Evolutionary conservation across 2,113 vertebrate genomes (phyloP), one percentile per base, ranked within the genome.

Genomic region (Rhizomys pruinosus): DNA sequence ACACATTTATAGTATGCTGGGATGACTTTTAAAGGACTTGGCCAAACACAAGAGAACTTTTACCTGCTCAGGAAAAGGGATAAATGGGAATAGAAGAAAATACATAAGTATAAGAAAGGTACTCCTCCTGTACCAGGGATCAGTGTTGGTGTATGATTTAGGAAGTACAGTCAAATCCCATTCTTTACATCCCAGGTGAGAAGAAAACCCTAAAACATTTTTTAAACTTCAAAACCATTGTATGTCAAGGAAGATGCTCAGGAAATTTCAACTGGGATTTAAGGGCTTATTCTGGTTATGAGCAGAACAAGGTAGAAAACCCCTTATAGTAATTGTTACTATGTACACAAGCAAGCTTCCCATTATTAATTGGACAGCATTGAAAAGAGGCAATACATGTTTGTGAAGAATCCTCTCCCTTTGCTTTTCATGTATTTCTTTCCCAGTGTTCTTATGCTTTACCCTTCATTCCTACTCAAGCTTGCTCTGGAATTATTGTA

Each of bases 401-500:
- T 84, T 87, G 47, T 61, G 12, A 92, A 94, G 69, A 86, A 64
- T 69, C 59, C 37, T 64, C 19, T 52, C 74, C 59, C 79, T 92
- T 85, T 57, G 32, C 10, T 86, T 86, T 71, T 91, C 42, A 39
- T 59, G 32, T 17, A 61, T 57, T 80, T 57, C 39, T 85, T 87
- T 80, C 63, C 84, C 68, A 80, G 57, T 27, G 27, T 10, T 81
- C 34, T 20, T 61, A 47, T 13, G 32, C 11, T 85, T 66, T 17
- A 19, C 37, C 59, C 27, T 73, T 10, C 13, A 29, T 71, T 64
- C 2, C 2, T 37, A 34, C 5, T 84, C 52, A 94, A 92, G n/a
- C 20, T 57, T 82, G n/a, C 13, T 79, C 39, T 27, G 91, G 90
- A 84, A 90, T 82, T 73, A 84, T 90, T 80, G 72, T 77, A 94